Conservation (phyloP, 1,140 invertebrate genomes). For the Drosophila hydei region DNA sequence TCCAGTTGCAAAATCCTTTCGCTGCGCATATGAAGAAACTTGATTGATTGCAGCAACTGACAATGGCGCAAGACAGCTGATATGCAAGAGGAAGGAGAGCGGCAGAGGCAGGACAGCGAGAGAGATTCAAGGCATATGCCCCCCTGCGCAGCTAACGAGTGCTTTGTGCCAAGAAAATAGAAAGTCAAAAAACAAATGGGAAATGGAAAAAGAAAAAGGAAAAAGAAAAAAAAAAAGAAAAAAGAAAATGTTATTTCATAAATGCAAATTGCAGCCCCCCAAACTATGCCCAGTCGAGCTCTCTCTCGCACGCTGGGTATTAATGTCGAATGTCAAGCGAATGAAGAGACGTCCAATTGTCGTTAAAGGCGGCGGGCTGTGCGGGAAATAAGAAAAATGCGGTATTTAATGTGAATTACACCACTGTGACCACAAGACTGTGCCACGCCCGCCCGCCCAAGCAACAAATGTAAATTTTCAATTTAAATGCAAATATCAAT, state of each 20-base stretch:
- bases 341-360: constrained; percentile 67
- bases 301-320: constrained; percentile 42
- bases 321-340: constrained; percentile 80
- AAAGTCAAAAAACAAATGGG: constrained; percentile 25
- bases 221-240: constrained; percentile 23
- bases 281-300: neutral
- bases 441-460: neutral
- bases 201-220: constrained; percentile 35
- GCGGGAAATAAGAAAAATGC: constrained; percentile 80
- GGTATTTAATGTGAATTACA: constrained; percentile 84
- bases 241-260: constrained; percentile 75
- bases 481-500: constrained; percentile 84
- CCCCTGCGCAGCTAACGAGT: constrained; percentile 34
- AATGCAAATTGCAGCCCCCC: constrained; percentile 68
- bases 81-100: too few species aligned
- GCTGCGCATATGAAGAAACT: constrained; percentile 17
- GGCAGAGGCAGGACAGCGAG: neutral
- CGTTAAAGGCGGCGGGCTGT: neutral
- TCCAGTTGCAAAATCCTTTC: constrained; percentile 12
- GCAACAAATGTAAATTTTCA: constrained; percentile 84
- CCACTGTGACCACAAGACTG: constrained; percentile 77
- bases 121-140: neutral
- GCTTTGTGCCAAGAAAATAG: constrained; percentile 25
- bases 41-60: constrained; percentile 45
- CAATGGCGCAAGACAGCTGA: constrained; percentile 5